These are phyloP conservation scores for Lithophane ornitopus DNA, from an alignment of 2,888 invertebrate species.

Conservation along the genomic window DNA sequence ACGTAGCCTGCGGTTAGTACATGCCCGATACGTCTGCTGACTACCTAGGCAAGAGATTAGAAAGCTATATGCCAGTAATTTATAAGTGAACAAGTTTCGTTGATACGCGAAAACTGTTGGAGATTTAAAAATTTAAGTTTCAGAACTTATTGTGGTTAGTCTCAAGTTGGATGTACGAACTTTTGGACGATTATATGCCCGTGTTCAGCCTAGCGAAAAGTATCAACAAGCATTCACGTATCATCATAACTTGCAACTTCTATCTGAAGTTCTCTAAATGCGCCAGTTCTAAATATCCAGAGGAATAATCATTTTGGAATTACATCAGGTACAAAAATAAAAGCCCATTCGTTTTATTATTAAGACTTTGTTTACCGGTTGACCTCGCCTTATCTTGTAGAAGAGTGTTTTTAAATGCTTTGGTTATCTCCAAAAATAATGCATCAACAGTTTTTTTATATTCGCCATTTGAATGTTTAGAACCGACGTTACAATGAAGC, in stretches of 20 bases:
- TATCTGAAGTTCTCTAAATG: slow-evolving; percentile 30
- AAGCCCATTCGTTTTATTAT: not conserved
- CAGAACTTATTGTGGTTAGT: not conserved
- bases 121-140: not conserved
- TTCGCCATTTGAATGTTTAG: slow-evolving; percentile 27
- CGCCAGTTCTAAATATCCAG: slow-evolving; percentile 33
- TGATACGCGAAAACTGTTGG: not conserved
- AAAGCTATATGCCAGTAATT: slow-evolving; percentile 36
- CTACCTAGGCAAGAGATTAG: slow-evolving; percentile 63
- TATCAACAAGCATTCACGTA: slow-evolving; percentile 10
- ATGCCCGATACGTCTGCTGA: slow-evolving; percentile 61
- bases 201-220: too few relatives aligned
- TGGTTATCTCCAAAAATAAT: slow-evolving; percentile 25
- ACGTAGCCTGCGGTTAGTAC: slow-evolving; percentile 60
- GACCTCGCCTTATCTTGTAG: not conserved
- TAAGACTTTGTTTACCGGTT: not conserved
- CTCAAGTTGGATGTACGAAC: not conserved
- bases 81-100: slow-evolving; percentile 19
- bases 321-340: slow-evolving; percentile 8
- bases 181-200: not conserved
- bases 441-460: not conserved
- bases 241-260: slow-evolving; percentile 24
- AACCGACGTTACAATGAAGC: slow-evolving; percentile 39
- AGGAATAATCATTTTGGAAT: not conserved
- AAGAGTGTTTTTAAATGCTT: not conserved